Percentiles rank a stretch among this genome's conserved stretches.
phyloP scores from a whole-genome alignment of 2,113 vertebrate genomes.

The Zootoca vivipara region DNA sequence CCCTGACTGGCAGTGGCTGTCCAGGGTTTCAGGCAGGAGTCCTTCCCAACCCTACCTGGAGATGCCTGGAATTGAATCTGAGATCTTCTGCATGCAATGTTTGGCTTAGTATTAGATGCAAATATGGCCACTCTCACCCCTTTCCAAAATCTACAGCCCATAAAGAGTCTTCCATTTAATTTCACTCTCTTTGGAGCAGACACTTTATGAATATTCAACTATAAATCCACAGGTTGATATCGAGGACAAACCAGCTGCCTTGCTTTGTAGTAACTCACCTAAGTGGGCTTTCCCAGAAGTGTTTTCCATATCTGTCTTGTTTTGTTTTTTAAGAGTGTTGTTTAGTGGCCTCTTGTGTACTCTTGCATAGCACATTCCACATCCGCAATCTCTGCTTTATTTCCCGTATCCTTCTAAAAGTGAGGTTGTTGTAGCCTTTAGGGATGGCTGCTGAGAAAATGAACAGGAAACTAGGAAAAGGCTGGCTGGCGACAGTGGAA shows the following conservation, averaged over 20 bases:
- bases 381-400: slow-evolving; percentile 12
- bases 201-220: background rate
- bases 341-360: background rate
- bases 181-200: background rate
- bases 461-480: slow-evolving; percentile 73
- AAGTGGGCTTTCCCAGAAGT: background rate
- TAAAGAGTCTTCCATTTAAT: background rate
- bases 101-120: background rate
- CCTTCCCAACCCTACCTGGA: too few relatives aligned
- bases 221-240: background rate
- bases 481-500: slow-evolving; percentile 52
- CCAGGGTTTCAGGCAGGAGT: too few relatives aligned
- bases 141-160: background rate
- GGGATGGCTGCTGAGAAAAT: slow-evolving; percentile 61
- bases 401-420: slow-evolving; percentile 34
- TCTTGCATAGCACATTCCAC: slow-evolving; percentile 19
- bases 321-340: slow-evolving; percentile 4
- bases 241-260: background rate
- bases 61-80: too few relatives aligned
- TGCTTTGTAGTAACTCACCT: background rate
- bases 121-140: background rate
- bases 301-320: slow-evolving; percentile 22
- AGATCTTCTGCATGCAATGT: background rate
- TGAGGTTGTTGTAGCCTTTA: slow-evolving; percentile 47
- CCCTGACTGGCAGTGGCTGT: too few relatives aligned